Conservation (phyloP, 2,888 invertebrate genomes). For the Ctena decussata region DNA sequence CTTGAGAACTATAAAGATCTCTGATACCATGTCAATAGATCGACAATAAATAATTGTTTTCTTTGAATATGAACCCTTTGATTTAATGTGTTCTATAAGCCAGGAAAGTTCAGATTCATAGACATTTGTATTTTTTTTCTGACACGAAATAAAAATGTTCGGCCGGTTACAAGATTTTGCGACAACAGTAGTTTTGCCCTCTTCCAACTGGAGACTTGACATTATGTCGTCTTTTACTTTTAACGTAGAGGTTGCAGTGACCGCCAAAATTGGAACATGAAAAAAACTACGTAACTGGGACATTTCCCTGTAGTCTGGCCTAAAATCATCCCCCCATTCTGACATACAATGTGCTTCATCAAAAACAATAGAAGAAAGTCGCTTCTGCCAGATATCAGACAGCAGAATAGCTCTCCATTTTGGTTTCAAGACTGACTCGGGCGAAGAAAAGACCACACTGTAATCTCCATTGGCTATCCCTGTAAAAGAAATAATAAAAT, state of each 20-base stretch:
- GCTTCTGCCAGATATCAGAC: slow-evolving; percentile 29
- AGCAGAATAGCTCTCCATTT: slow-evolving; percentile 47
- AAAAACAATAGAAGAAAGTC: slow-evolving; percentile 33
- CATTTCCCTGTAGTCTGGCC: slow-evolving; percentile 46
- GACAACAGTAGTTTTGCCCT: slow-evolving; percentile 30
- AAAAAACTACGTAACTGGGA: slow-evolving; percentile 45
- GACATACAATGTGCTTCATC: slow-evolving; percentile 67
- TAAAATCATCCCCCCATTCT: slow-evolving; percentile 60
- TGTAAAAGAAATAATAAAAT: not conserved
- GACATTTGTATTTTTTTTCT: slow-evolving; percentile 16
- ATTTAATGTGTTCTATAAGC: slow-evolving; percentile 42
- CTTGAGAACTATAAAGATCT: slow-evolving; percentile 46
- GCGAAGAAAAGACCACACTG: slow-evolving; percentile 20
- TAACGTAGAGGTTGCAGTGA: slow-evolving; percentile 47
- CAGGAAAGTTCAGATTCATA: slow-evolving; percentile 16
- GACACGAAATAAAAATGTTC: slow-evolving; percentile 49
- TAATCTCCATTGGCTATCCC: slow-evolving; percentile 9
- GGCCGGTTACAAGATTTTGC: slow-evolving; percentile 28
- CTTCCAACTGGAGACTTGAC: slow-evolving; percentile 31
- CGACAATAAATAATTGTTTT: slow-evolving; percentile 57
- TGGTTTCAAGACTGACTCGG: slow-evolving; percentile 36
- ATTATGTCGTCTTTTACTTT: slow-evolving; percentile 51
- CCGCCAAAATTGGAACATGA: slow-evolving; percentile 42
- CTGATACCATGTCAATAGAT: slow-evolving; percentile 49
- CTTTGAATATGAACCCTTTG: slow-evolving; percentile 19